Evolutionary conservation across 1,140 invertebrate genomes (phyloP), one percentile per base, ranked within the genome.

Genomic region (Megathymus violae): DNA sequence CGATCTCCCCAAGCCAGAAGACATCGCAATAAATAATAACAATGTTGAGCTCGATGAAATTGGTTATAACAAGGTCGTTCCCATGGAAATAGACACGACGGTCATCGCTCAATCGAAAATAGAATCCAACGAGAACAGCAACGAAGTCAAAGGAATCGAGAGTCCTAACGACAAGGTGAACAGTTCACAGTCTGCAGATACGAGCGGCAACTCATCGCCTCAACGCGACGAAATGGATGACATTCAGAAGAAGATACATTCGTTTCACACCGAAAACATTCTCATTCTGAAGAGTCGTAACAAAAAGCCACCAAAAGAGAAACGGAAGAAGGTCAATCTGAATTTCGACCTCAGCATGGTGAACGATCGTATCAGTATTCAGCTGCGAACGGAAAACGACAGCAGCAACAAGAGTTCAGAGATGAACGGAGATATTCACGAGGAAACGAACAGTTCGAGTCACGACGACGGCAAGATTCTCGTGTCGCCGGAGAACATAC

Each of bases 251-350:
- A 92, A 92, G 72, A 88, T 93, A 59, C 89, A 93, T 46, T 93
- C 91, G 14, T 93, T 93, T 78, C 93, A 93, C 68, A 93, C 92
- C 0, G 92, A 92, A 63, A 93, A 93, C 66, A 93, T 93, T 64
- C 86, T 89, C 14, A 92, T 93, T 46, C 64, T 93, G 25, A 93
- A 93, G 67, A 93, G 93, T 7, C 88, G 93, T 50, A 93, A 93
- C 47, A 93, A 93, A 50, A 93, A 93, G 65, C 88, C 86, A 62
- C 88, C 88, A 0, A 92, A 92, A 63, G 91, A 91, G 41, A 91
- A 92, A 68, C 80, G 91, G 44, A 92, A 92, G 79, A 92, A 92
- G 69, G 91, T 92, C 1, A 92, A 92, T 62, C 69, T 92, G 6
- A 92, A 91, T 62, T 92, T 92, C 46, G 91, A 92, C 67, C 78